Evolutionary conservation across 2,888 invertebrate species (phyloP), one percentile per base, ranked within the genome.

Genomic region (Eurytoma adleriae): DNA sequence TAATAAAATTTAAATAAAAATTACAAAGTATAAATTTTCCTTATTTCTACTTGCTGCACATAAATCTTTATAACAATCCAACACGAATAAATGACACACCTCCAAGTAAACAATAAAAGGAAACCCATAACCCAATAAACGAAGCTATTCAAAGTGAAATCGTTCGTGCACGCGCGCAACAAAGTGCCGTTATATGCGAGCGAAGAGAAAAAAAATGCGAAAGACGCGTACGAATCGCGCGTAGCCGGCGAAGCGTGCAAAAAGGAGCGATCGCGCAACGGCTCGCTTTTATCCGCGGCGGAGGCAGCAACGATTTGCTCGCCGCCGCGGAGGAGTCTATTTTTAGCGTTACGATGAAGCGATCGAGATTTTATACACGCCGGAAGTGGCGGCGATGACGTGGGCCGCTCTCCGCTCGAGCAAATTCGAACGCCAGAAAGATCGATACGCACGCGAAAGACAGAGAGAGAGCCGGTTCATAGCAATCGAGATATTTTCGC

Each of bases 331-430:
- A 40, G 24, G 40, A 57, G 57, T 80, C 78, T 81, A 81, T 81
- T 81, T 78, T 74, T 73, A 81, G 78, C 50, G 20, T 10, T 18
- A 30, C 78, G 72, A 77, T 78, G 80, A 78, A 77, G 77, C 75
- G 74, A 78, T 81, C 48, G 71, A 54, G 78, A 78, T 78, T 81
- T 81, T 71, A 81, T 78, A 71, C 64, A 74, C 72, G 67, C 80
- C 72, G 74, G 77, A 77, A 77, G 72, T 30, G 59, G 18, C 61
- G 20, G 30, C 57, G 40, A 72, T 78, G 78, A 78, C 81, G 81
- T 27, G 71, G 52, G 72, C 72, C 40, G 48, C 27, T 14, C 40
- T 40, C 40, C 40, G 48, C 50, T 57, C 74, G 61, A 72, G 30
- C 27, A 54, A 62, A 70, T 71, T 30, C 54, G 70, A 68, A 56